phyloP scores from a whole-genome alignment of 2,113 vertebrate species.

The Mobula hypostoma region DNA sequence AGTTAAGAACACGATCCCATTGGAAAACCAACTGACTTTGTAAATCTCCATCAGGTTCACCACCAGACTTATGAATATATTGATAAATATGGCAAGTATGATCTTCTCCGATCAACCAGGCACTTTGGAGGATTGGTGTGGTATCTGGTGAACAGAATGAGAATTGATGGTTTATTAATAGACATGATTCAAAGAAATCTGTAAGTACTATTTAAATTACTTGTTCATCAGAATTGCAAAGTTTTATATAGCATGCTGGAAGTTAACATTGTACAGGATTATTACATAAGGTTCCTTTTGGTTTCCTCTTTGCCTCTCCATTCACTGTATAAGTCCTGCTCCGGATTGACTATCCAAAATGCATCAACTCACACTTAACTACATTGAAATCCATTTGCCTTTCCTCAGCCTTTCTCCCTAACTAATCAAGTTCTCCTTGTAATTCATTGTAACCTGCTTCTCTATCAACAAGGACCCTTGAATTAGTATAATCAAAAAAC shows the following conservation, averaged over 20 bases:
- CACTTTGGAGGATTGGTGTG: conserved; percentile 89
- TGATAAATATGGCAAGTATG: conserved; percentile 70
- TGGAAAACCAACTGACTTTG: neutral
- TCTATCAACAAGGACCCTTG: too few species aligned
- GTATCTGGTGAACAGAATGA: conserved; percentile 70
- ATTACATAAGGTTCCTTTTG: neutral
- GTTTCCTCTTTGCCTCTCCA: neutral
- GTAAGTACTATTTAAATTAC: conserved; percentile 59
- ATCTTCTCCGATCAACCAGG: conserved; percentile 79
- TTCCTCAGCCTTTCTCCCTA: too few species aligned
- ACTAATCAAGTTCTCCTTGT: too few species aligned
- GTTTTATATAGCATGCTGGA: neutral
- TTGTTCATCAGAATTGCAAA: neutral
- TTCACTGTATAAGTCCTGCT: too few species aligned
- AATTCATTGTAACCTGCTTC: too few species aligned
- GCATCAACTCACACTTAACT: too few species aligned
- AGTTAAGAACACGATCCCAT: neutral
- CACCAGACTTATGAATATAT: conserved; percentile 74
- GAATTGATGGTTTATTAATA: conserved; percentile 75
- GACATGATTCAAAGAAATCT: conserved; percentile 83
- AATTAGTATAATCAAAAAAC: too few species aligned
- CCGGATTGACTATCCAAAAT: too few species aligned
- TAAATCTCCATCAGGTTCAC: conserved; percentile 60
- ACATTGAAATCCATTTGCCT: too few species aligned
- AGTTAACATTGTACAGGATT: neutral